These are phyloP conservation scores for Lucinisca nassula DNA, from an alignment of 2,888 invertebrate species.

Conservation along the genomic window DNA sequence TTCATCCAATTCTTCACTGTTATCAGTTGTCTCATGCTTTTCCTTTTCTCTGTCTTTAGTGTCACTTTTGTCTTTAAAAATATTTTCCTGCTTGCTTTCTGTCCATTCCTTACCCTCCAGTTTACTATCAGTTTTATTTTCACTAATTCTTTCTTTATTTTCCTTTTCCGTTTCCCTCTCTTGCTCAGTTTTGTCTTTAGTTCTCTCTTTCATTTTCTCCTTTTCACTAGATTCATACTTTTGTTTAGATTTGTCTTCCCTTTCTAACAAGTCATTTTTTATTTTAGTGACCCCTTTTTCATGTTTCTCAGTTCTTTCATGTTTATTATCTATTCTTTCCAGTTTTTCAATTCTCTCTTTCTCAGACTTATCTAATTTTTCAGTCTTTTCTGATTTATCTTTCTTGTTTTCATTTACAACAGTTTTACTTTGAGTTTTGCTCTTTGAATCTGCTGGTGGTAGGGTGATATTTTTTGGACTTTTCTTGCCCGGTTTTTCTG, in stretches of 20 bases:
- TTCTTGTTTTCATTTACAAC: slow-evolving; percentile 38
- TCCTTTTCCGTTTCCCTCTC: slow-evolving; percentile 61
- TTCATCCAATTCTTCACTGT: background rate
- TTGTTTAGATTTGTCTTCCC: slow-evolving; percentile 29
- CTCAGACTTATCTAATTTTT: slow-evolving; percentile 53
- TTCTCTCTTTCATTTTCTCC: slow-evolving; percentile 52
- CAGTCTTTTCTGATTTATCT: slow-evolving; percentile 62
- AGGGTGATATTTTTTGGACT: slow-evolving; percentile 59
- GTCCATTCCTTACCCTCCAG: slow-evolving; percentile 47
- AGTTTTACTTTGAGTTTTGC: slow-evolving; percentile 48
- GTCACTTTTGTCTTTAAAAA: slow-evolving; percentile 59
- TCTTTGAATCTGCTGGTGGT: slow-evolving; percentile 51
- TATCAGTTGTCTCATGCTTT: background rate
- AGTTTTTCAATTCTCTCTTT: background rate
- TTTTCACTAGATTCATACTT: slow-evolving; percentile 58
- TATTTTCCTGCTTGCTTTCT: slow-evolving; percentile 40
- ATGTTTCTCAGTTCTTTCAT: slow-evolving; percentile 52
- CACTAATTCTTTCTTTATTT: background rate
- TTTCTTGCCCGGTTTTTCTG: slow-evolving; percentile 77
- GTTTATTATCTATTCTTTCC: slow-evolving; percentile 51
- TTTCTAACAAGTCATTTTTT: background rate
- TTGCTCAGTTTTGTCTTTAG: slow-evolving; percentile 59
- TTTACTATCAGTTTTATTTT: slow-evolving; percentile 48
- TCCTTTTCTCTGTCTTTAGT: slow-evolving; percentile 60
- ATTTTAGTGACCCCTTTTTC: slow-evolving; percentile 38